Conservation (phyloP, 2,113 vertebrate species). For the Phocoena sinus region DNA sequence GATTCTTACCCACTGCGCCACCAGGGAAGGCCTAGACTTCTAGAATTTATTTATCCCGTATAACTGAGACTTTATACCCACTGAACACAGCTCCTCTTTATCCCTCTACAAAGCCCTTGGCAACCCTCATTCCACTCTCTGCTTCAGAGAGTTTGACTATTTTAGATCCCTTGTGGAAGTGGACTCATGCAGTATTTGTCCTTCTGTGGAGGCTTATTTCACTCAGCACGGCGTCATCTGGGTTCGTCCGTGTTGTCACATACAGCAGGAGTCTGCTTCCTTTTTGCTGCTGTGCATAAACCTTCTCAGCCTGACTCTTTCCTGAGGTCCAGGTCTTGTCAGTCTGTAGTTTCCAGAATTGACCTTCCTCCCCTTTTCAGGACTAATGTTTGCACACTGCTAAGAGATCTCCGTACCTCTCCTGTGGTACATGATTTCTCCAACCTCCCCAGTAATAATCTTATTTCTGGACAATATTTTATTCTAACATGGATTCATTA, state of each 20-base stretch:
- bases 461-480: neutral
- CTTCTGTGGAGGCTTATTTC: neutral
- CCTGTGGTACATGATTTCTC: neutral
- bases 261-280: neutral
- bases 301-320: fast-evolving
- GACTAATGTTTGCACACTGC: neutral
- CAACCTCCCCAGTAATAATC: neutral
- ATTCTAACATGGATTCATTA: neutral
- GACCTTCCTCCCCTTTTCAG: neutral
- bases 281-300: neutral
- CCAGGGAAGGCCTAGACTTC: neutral
- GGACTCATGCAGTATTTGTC: neutral
- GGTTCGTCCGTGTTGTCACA: neutral
- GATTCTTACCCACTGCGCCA: no score
- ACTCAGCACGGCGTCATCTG: fast-evolving
- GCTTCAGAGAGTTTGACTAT: neutral
- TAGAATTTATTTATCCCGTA: neutral
- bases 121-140: neutral
- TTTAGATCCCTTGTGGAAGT: neutral
- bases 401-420: neutral
- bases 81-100: no score
- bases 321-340: neutral
- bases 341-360: neutral
- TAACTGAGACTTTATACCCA: neutral
- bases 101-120: neutral